These are phyloP conservation scores for Rostratula benghalensis DNA, from an alignment of 2,113 vertebrate genomes.

Conservation along the genomic window DNA sequence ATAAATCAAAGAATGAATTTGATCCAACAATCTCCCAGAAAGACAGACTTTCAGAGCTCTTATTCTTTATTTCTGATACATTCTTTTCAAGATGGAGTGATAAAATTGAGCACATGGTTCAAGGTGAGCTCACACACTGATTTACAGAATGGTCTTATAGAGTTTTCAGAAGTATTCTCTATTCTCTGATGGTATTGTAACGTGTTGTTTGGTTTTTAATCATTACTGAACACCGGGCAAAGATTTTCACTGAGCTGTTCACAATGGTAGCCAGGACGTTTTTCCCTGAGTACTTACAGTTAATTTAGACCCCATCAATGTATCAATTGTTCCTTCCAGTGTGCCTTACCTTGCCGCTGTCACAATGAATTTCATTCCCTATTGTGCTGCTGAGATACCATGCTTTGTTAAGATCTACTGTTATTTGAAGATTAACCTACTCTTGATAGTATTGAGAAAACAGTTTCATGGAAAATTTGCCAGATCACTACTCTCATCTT, in stretches of 20 bases:
- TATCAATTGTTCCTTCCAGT: conserved; percentile 53
- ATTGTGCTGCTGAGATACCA: conserved; percentile 25
- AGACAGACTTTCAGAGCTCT: neutral
- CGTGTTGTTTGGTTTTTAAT: conserved; percentile 46
- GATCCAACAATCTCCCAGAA: conserved; percentile 25
- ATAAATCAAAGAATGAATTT: conserved; percentile 38
- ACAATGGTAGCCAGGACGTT: neutral
- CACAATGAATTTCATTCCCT: conserved; percentile 48
- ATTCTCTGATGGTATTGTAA: conserved; percentile 1
- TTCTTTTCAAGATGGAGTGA: conserved; percentile 7
- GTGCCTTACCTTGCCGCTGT: conserved; percentile 42
- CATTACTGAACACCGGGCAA: neutral
- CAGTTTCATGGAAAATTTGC: neutral
- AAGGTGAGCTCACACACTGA: conserved; percentile 40
- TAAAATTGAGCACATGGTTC: neutral
- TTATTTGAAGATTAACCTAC: conserved; percentile 22
- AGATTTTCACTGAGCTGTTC: conserved; percentile 10
- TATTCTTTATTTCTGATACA: conserved; percentile 41
- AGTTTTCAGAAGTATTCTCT: neutral
- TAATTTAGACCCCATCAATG: conserved; percentile 68
- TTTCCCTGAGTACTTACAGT: conserved; percentile 40
- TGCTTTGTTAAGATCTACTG: conserved; percentile 35
- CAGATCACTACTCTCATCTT: neutral
- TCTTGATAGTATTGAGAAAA: conserved; percentile 11
- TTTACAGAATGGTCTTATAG: neutral